Conservation (phyloP, 2,888 invertebrate genomes). For the Isoperla grammatica region DNA sequence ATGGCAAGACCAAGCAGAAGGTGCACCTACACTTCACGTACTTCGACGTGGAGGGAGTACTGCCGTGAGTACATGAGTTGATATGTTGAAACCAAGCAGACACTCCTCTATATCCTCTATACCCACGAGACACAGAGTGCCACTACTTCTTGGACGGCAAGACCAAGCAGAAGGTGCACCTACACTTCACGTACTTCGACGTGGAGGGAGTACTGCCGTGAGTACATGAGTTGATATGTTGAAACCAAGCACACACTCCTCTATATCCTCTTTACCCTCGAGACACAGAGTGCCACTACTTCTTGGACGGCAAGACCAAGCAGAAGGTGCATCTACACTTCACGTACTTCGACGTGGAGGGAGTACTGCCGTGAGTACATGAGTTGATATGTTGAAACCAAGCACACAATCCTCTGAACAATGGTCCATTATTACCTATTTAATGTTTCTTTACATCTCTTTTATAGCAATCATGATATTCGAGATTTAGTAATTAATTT, state of each 20-base stretch:
- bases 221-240: slow-evolving; percentile 51
- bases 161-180: slow-evolving; percentile 68
- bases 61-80: slow-evolving; percentile 70
- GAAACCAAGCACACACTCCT: no score
- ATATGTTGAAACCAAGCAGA: no score
- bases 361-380: slow-evolving; percentile 79
- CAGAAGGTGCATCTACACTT: slow-evolving; percentile 81
- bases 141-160: slow-evolving; percentile 86
- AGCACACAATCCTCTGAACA: no score
- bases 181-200: slow-evolving; percentile 87
- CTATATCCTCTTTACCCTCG: slow-evolving; percentile 85
- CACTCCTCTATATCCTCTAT: no score
- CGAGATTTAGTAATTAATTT: no score
- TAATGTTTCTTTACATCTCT: not conserved
- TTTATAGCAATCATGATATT: no score
- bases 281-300: slow-evolving; percentile 86
- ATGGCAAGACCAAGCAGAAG: slow-evolving; percentile 70
- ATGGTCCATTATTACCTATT: not conserved
- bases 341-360: slow-evolving; percentile 90
- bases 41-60: slow-evolving; percentile 91
- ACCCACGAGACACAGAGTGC: slow-evolving; percentile 85
- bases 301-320: slow-evolving; percentile 73
- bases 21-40: slow-evolving; percentile 81
- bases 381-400: no score
- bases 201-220: slow-evolving; percentile 93